These are phyloP conservation scores for Zoroaster sp. DNA, from an alignment of 53 echinoderm and acorn worm genomes.

Conservation along the genomic window DNA sequence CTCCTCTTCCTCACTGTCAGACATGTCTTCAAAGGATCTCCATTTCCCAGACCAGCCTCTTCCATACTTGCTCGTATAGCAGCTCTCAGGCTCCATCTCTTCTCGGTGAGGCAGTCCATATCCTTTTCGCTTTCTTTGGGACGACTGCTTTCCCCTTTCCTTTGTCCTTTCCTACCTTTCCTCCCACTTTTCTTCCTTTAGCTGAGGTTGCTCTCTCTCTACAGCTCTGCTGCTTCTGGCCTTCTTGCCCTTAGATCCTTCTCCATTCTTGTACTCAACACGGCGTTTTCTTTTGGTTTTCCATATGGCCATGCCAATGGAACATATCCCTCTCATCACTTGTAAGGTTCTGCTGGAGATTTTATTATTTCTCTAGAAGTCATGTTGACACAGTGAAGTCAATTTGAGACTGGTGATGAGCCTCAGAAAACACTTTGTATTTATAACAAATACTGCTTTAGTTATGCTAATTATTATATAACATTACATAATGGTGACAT, in stretches of 20 bases:
- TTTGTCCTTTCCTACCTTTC: too few relatives aligned
- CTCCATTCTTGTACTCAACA: neutral
- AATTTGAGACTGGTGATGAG: neutral
- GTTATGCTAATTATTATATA: neutral
- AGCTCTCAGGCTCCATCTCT: too few relatives aligned
- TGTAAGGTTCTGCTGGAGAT: neutral
- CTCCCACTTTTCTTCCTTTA: too few relatives aligned
- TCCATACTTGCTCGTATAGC: too few relatives aligned
- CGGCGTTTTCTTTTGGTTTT: neutral
- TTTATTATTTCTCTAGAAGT: neutral
- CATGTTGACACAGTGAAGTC: neutral
- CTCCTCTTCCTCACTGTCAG: too few relatives aligned
- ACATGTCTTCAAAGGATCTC: too few relatives aligned
- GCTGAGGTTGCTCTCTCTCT: neutral
- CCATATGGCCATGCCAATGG: neutral
- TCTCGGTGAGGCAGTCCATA: too few relatives aligned
- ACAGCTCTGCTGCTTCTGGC: neutral
- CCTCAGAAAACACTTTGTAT: neutral
- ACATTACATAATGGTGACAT: neutral
- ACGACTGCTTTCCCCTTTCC: too few relatives aligned
- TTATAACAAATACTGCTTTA: neutral
- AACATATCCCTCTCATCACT: neutral
- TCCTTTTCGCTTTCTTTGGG: too few relatives aligned
- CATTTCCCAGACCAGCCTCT: too few relatives aligned
- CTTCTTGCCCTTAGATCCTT: neutral